phyloP scores from a whole-genome alignment of 2,888 invertebrate genomes.

The Mayetiola destructor region DNA sequence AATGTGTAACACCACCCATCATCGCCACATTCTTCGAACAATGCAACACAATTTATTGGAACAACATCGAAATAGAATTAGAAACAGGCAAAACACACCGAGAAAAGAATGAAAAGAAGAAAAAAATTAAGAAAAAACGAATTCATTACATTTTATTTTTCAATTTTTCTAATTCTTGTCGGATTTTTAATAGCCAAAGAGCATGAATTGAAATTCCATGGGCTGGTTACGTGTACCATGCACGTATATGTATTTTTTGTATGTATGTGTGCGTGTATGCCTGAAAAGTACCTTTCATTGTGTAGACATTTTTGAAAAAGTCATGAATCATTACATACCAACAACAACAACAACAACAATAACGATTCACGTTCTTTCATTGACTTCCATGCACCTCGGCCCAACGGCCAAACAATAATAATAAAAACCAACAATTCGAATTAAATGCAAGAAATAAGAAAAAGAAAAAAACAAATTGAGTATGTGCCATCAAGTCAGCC shows the following conservation, averaged over 20 bases:
- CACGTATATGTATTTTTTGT: not conserved
- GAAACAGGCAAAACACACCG: not conserved
- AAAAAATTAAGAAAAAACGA: no score
- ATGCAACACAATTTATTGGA: not conserved
- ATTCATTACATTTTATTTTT: no score
- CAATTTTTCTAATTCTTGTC: no score
- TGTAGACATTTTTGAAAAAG: no score
- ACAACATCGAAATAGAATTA: not conserved
- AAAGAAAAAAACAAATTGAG: not conserved
- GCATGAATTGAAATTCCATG: slow-evolving; percentile 1
- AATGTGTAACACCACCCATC: not conserved
- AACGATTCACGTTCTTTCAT: not conserved
- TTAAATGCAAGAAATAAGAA: not conserved
- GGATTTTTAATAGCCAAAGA: not conserved
- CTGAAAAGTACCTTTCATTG: no score
- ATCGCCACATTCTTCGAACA: not conserved
- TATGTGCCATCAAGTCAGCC: no score
- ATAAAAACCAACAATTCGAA: not conserved
- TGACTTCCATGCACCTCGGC: not conserved
- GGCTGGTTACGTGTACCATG: no score
- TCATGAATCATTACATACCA: no score
- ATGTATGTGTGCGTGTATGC: not conserved
- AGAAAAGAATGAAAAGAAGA: not conserved
- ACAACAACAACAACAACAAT: no score
- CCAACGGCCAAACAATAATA: slow-evolving; percentile 4